These are phyloP conservation scores for Steromphala cineraria DNA, from an alignment of 2,888 invertebrate species.

Conservation along the genomic window DNA sequence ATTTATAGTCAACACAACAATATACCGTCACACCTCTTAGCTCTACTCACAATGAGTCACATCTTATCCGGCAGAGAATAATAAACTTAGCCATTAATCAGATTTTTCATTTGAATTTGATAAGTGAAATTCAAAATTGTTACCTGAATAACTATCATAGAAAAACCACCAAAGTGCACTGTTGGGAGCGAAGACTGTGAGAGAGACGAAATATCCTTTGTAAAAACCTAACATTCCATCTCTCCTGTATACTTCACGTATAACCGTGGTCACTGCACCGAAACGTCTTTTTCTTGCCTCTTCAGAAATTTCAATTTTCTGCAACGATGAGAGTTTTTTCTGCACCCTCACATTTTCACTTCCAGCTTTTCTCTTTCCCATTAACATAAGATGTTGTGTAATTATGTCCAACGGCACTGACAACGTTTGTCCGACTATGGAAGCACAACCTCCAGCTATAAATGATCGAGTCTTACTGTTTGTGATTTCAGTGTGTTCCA, in stretches of 20 bases:
- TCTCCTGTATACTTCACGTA: conserved; percentile 84
- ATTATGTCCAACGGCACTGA: conserved; percentile 97
- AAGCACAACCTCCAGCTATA: conserved; percentile 87
- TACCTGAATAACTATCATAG: conserved; percentile 95
- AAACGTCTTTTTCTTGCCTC: conserved; percentile 41
- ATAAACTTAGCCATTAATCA: too few relatives aligned
- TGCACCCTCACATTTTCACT: conserved; percentile 19
- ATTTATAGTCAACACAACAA: not conserved
- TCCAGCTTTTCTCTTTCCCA: conserved; percentile 79
- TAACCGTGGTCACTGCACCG: conserved; percentile 77
- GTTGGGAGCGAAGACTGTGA: conserved; percentile 95
- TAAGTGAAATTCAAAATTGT: conserved; percentile 9
- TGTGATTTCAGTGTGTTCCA: conserved; percentile 78
- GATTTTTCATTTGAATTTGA: too few relatives aligned
- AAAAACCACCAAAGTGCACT: conserved; percentile 99
- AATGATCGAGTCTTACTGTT: conserved; percentile 74
- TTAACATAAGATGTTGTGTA: conserved; percentile 96
- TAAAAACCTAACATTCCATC: conserved; percentile 94
- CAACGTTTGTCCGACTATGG: conserved; percentile 94
- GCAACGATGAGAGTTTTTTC: conserved; percentile 34
- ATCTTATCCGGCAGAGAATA: too few relatives aligned
- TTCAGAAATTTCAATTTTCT: conserved; percentile 44
- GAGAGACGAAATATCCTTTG: conserved; percentile 92
- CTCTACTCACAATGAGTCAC: too few relatives aligned
- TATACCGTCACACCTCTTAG: too few relatives aligned